A percentile compares a stretch with the other conserved stretches of the same genome.
These are phyloP conservation scores for Heterodera filipjevi DNA, from an alignment of 2,888 invertebrate genomes.

Conservation along the genomic window DNA sequence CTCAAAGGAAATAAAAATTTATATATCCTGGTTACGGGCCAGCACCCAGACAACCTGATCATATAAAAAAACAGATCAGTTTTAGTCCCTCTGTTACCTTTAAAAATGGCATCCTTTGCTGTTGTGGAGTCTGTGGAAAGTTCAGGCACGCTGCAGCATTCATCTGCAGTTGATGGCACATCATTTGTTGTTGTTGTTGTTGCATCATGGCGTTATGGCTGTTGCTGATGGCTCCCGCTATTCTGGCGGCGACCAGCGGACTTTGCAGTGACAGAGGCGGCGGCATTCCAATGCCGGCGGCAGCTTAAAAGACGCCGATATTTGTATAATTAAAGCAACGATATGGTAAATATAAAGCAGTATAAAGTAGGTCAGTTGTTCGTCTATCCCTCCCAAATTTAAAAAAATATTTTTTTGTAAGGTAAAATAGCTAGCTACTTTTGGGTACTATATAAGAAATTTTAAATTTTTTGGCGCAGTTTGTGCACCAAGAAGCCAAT, in stretches of 20 bases:
- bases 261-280: neutral
- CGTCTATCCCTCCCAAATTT: no score
- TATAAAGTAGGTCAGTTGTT: no score
- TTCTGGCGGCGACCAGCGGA: neutral
- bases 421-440: no score
- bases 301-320: neutral
- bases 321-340: neutral
- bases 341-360: neutral
- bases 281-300: neutral
- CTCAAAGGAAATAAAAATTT: no score
- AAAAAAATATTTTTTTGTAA: no score
- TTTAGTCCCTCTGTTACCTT: neutral
- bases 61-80: neutral
- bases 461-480: no score
- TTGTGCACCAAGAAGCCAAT: no score
- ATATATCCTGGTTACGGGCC: no score
- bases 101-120: neutral
- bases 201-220: neutral
- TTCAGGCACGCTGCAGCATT: neutral
- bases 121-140: neutral
- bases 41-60: neutral
- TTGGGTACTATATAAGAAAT: no score
- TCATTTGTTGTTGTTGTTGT: conserved; percentile 10
- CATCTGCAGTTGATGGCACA: conserved; percentile 7
- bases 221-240: neutral